Conservation (phyloP, 2,113 vertebrate species). For the Oophaga pumilio region DNA sequence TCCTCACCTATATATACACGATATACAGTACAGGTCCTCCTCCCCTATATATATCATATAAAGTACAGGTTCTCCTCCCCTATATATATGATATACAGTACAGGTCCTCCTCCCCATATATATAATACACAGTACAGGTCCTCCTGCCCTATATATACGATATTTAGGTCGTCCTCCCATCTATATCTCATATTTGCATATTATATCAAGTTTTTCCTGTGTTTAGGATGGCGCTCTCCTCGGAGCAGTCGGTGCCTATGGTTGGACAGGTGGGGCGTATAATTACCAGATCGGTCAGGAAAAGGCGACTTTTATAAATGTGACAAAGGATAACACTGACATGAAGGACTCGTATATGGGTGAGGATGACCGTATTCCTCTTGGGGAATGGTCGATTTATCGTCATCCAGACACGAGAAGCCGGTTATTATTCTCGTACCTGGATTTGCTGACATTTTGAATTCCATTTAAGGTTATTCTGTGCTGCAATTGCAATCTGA, state of each 20-base stretch:
- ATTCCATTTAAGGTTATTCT: constrained; percentile 4
- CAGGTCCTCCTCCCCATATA: too few species aligned
- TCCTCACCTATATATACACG: neutral
- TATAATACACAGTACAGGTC: too few species aligned
- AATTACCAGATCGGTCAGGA: neutral
- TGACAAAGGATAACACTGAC: neutral
- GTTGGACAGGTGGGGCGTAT: constrained; percentile 34
- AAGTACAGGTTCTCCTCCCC: too few species aligned
- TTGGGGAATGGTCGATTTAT: too few species aligned
- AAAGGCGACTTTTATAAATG: constrained; percentile 20
- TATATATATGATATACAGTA: too few species aligned
- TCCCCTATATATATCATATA: neutral
- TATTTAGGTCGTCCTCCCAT: neutral
- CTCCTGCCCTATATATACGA: too few species aligned
- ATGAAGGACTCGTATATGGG: constrained; percentile 42
- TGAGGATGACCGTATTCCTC: neutral
- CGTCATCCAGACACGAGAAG: too few species aligned
- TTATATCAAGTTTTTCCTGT: neutral
- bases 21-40: neutral
- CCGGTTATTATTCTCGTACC: neutral
- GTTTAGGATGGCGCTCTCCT: constrained; percentile 16
- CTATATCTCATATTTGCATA: too few species aligned
- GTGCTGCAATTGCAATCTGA: neutral
- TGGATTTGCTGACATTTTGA: neutral
- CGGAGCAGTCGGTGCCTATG: constrained; percentile 46